These are phyloP conservation scores for Bettongia penicillata DNA, from an alignment of 2,113 vertebrate species.

Conservation along the genomic window DNA sequence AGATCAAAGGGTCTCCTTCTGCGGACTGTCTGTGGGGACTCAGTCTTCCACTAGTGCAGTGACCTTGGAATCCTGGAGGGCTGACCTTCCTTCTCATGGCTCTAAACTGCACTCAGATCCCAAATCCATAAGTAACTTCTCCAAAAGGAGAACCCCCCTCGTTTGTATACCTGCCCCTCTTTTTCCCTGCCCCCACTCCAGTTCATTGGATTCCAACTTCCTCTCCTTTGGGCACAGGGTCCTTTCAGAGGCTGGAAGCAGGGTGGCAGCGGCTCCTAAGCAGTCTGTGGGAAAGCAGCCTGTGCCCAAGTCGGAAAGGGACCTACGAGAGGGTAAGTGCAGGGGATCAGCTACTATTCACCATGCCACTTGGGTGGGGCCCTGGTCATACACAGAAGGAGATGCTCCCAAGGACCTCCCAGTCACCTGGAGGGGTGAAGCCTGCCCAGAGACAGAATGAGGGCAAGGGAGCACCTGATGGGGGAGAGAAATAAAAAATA, in stretches of 20 bases:
- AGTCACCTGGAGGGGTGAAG: not conserved
- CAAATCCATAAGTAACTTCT: not conserved
- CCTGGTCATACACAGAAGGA: not conserved
- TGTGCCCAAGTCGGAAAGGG: slow-evolving; percentile 75
- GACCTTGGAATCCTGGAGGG: not conserved
- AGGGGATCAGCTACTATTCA: not conserved
- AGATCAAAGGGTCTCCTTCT: not conserved
- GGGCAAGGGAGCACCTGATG: not conserved
- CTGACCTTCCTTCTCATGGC: not conserved
- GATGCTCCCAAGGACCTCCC: not conserved
- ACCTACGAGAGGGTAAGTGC: slow-evolving; percentile 90
- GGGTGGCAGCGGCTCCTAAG: slow-evolving; percentile 87
- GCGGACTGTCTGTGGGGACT: not conserved
- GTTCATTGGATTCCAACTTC: slow-evolving; percentile 23
- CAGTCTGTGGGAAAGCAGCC: slow-evolving; percentile 87
- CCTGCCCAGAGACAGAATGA: not conserved
- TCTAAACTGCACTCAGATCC: not conserved
- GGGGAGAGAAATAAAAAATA: slow-evolving; percentile 3
- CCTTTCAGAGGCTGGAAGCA: slow-evolving; percentile 88
- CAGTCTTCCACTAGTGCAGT: not conserved
- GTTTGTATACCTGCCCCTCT: not conserved
- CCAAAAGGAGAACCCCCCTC: not conserved
- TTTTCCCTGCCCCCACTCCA: not conserved
- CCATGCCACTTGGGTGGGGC: not conserved
- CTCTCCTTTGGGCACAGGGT: slow-evolving; percentile 81